A percentile compares a stretch with the other conserved stretches of the same genome.
These are phyloP conservation scores for Theonella swinhoei DNA, from an alignment of 37 sponge, comb jelly and placozoan genomes.

Conservation along the genomic window DNA sequence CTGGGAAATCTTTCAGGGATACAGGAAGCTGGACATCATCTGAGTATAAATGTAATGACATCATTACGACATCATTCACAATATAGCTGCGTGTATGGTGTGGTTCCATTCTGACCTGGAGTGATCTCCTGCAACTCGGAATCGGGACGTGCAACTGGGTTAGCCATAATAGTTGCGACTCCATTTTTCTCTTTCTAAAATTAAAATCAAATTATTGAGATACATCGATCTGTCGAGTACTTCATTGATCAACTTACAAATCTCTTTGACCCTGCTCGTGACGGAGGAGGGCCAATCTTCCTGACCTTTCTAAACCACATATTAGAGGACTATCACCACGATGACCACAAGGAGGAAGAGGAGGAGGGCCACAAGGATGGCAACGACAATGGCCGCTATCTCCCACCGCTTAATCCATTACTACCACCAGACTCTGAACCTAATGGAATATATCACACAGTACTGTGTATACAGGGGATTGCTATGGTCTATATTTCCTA, in stretches of 20 bases:
- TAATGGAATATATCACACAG: too few relatives aligned
- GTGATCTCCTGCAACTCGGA: neutral
- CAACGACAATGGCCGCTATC: conserved; percentile 53
- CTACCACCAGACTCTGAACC: neutral
- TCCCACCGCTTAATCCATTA: conserved; percentile 22
- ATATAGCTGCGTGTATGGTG: neutral
- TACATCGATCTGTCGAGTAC: neutral
- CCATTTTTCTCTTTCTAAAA: neutral
- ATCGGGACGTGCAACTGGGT: neutral
- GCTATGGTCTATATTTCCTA: too few relatives aligned
- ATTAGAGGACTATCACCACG: conserved; percentile 15
- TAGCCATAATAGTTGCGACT: neutral
- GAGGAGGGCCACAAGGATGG: conserved; percentile 5
- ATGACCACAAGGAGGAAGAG: conserved; percentile 3
- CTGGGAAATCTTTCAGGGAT: conserved; percentile 23
- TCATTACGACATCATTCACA: neutral
- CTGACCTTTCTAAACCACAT: conserved; percentile 12
- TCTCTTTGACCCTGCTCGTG: conserved; percentile 58
- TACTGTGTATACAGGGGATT: too few relatives aligned
- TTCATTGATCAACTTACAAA: conserved; percentile 21
- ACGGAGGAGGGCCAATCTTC: conserved; percentile 40
- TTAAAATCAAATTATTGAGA: neutral
- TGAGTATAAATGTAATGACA: conserved; percentile 17
- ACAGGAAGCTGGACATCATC: conserved; percentile 46
- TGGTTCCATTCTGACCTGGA: neutral